Percentiles rank a stretch among this genome's conserved stretches.
Evolutionary conservation across 64 coral and sea anemone genomes (phyloP).

Genomic region (Montipora efflorescens): DNA sequence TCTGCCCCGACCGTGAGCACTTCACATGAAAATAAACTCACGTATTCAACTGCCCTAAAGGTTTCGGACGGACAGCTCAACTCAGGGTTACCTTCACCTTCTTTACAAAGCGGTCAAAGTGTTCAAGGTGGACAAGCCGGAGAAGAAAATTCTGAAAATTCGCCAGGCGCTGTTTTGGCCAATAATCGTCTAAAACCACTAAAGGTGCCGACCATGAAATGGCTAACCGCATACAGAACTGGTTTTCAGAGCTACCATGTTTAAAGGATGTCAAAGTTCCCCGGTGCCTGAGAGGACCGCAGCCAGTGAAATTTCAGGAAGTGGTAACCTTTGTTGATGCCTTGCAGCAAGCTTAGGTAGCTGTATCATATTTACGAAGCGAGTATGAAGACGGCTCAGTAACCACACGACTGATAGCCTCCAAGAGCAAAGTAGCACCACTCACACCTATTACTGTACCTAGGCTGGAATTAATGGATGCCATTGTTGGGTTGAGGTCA

Average conservation of each 20-base stretch:
- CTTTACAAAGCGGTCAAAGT: not conserved
- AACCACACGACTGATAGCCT: conserved; percentile 9
- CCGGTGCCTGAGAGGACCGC: conserved; percentile 15
- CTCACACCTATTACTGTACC: conserved; percentile 5
- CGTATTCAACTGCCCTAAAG: not conserved
- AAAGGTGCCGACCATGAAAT: conserved; percentile 9
- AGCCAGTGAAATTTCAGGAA: conserved; percentile 5
- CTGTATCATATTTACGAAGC: conserved; percentile 15
- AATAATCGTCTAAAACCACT: not conserved
- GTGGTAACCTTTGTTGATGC: conserved; percentile 68
- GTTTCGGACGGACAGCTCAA: not conserved
- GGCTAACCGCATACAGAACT: not conserved
- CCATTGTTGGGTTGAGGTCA: not conserved
- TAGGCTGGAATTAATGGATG: not conserved
- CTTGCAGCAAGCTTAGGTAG: conserved; percentile 58
- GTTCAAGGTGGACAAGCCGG: not conserved
- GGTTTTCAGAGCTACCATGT: conserved; percentile 31
- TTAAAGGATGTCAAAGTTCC: conserved; percentile 16
- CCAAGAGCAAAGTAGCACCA: conserved; percentile 42
- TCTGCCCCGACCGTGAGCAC: not conserved
- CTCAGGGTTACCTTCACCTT: not conserved
- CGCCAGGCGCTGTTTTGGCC: not conserved
- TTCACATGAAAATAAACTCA: not conserved
- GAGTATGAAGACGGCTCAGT: conserved; percentile 27
- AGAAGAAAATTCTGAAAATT: not conserved